Evolutionary conservation across 2,888 invertebrate species (phyloP), one percentile per base, ranked within the genome.

Genomic region (Brachynemurus nebulosus): DNA sequence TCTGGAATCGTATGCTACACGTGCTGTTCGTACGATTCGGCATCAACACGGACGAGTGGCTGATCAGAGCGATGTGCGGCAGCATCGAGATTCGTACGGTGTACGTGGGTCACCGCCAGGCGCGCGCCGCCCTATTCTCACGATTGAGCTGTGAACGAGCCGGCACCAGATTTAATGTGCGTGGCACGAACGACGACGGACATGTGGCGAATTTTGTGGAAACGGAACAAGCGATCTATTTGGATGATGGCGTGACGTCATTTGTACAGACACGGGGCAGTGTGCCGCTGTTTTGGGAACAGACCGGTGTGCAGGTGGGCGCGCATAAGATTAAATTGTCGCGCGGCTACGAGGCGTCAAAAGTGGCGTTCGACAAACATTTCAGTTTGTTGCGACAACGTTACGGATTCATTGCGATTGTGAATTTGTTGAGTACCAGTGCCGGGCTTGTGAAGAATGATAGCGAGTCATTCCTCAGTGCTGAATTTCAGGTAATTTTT

Each of bases 171-270:
- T 99, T 98, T 62, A 96, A 97, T 70, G 96, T 97, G 0, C 74
- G 98, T 52, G 98, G 98, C n/a, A 89, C 88, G 51, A 97, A 99
- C 66, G 98, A 99, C 68, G 92, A 95, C 62, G 98, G 98, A 0
- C 88, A 95, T 70, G 98, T 98, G 12, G 98, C 98, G 1, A 99
- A 99, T 71, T 99, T 99, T 74, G 97, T 97, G 20, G 98, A 99
- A 74, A 99, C 98, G 1, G 98, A 98, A 67, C 98, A 99, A 71
- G 88, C 93, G 12, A 85, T 92, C 54, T 86, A 81, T 59, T 73
- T 90, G 55, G 96, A 97, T 60, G 86, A 91, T 56, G 83, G 89
- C 58, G 78, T 92, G 4, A 77, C 86, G 5, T 93, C 93, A 5
- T 89, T 85, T 59, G 69, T 98, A 9, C 89, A 90, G 67, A 92